phyloP scores from a whole-genome alignment of 2,113 vertebrate species.

The Pleuronectes platessa region DNA sequence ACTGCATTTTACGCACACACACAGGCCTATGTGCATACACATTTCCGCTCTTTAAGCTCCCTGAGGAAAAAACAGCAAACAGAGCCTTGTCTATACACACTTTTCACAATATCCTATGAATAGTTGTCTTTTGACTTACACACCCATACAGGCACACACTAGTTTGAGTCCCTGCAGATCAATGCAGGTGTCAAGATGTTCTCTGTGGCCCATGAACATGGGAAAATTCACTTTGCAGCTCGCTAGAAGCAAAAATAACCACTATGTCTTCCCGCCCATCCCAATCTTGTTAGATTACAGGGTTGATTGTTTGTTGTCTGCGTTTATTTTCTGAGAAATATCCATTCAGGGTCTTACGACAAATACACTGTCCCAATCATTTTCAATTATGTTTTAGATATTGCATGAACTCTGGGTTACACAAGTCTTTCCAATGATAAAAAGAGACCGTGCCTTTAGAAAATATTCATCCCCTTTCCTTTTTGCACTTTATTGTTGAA shows the following conservation, averaged over 20 bases:
- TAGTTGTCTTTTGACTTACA: constrained; percentile 11
- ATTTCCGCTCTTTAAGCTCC: constrained; percentile 12
- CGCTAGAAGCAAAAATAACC: neutral
- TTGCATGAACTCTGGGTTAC: too few relatives aligned
- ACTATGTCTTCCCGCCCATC: neutral
- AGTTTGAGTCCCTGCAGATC: constrained; percentile 6
- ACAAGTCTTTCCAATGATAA: too few relatives aligned
- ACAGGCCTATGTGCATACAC: neutral
- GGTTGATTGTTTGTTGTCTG: neutral
- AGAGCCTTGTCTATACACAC: constrained; percentile 29
- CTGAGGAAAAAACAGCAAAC: constrained; percentile 28
- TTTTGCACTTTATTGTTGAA: neutral
- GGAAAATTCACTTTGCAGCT: constrained; percentile 1
- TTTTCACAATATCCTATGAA: constrained; percentile 21
- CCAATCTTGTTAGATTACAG: constrained; percentile 2
- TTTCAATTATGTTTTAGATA: neutral
- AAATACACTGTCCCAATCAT: neutral
- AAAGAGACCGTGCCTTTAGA: too few relatives aligned
- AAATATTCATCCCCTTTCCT: too few relatives aligned
- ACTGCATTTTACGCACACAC: constrained; percentile 14
- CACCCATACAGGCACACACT: neutral
- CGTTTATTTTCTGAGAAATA: constrained; percentile 6
- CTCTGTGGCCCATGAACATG: constrained; percentile 7
- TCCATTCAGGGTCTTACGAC: neutral
- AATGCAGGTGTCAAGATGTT: constrained; percentile 44